phyloP scores from a whole-genome alignment of 2,797 vertebrate species.

The Steatocranus sp. region DNA sequence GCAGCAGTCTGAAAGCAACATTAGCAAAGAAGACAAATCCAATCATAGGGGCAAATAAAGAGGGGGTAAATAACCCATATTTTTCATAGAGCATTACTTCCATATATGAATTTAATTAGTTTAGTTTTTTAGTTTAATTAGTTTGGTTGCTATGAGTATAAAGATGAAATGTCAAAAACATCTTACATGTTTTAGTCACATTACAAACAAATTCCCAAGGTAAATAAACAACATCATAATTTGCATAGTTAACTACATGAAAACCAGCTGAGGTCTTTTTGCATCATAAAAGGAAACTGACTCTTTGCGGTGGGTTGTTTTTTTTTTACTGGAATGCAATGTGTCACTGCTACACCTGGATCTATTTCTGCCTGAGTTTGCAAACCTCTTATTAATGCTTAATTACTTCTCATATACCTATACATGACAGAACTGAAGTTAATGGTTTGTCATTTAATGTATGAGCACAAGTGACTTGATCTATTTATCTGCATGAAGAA shows the following conservation, averaged over 20 bases:
- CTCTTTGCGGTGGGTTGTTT: background rate
- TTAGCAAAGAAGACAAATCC: slow-evolving; percentile 32
- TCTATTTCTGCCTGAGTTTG: background rate
- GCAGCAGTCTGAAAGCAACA: slow-evolving; percentile 24
- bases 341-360: too few relatives aligned
- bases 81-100: slow-evolving; percentile 11
- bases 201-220: background rate
- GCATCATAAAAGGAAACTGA: background rate
- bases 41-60: slow-evolving; percentile 34
- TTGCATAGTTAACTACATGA: background rate
- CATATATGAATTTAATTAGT: background rate
- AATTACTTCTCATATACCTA: background rate
- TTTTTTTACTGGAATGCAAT: background rate
- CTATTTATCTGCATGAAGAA: background rate
- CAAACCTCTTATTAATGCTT: background rate
- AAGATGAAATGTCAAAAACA: background rate
- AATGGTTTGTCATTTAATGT: background rate
- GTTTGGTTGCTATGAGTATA: background rate
- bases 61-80: background rate
- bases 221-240: background rate
- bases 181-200: background rate
- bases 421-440: background rate
- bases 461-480: background rate
- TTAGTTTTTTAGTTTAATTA: background rate
- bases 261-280: background rate